These are phyloP conservation scores for Hyposoter didymator DNA, from an alignment of 2,888 invertebrate species.

Conservation along the genomic window DNA sequence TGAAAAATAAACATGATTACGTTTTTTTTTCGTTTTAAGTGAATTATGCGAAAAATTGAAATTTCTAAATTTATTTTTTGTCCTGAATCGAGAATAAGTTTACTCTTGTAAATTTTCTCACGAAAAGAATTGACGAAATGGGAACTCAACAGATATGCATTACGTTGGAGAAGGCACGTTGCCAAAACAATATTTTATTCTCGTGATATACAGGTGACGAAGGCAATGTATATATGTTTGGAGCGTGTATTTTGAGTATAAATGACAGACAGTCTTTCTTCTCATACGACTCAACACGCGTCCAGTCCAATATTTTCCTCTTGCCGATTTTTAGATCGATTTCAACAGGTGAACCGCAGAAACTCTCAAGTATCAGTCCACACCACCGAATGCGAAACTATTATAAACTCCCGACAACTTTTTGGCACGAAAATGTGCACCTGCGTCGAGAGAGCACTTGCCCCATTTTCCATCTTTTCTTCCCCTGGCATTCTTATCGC, in stretches of 20 bases:
- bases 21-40: neutral
- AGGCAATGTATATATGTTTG: neutral
- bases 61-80: neutral
- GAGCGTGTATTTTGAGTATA: conserved; percentile 33
- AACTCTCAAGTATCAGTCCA: neutral
- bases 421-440: conserved; percentile 28
- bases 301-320: neutral
- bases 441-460: neutral
- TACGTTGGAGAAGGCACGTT: conserved; percentile 32
- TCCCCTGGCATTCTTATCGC: neutral
- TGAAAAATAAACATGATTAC: too few species aligned
- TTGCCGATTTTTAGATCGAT: conserved; percentile 24
- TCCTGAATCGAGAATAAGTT: neutral
- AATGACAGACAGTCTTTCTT: conserved; percentile 32
- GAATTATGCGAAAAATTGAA: neutral
- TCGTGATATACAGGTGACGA: conserved; percentile 20
- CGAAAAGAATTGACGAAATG: conserved; percentile 1
- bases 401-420: conserved; percentile 31
- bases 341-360: conserved; percentile 43
- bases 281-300: conserved; percentile 3
- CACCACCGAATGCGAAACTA: neutral
- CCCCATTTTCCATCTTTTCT: neutral
- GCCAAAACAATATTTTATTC: conserved; percentile 46
- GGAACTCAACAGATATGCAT: conserved; percentile 10
- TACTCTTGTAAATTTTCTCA: neutral